Conservation (phyloP, 2,888 invertebrate species). For the Oscheius sp. region DNA sequence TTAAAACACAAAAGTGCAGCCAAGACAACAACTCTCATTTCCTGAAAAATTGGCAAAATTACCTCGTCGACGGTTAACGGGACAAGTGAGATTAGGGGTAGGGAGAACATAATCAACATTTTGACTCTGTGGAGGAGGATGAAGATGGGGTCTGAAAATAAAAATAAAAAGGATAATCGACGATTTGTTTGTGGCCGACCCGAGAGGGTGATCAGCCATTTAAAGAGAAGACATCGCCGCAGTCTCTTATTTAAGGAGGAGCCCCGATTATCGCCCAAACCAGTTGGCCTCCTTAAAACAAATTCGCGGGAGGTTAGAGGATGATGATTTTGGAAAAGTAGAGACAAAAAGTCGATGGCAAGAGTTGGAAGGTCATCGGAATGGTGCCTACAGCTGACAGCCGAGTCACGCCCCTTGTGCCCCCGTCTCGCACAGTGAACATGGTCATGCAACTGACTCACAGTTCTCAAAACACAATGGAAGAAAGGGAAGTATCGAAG, state of each 20-base stretch:
- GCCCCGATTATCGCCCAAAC: conserved; percentile 1
- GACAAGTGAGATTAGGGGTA: conserved; percentile 32
- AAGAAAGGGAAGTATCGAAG: too few relatives aligned
- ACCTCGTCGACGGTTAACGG: conserved; percentile 34
- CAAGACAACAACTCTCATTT: conserved; percentile 13
- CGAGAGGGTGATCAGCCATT: conserved; percentile 1
- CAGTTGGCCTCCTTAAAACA: conserved; percentile 15
- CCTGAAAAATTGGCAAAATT: conserved; percentile 1
- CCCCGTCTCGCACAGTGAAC: too few relatives aligned
- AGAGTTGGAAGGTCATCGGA: conserved; percentile 3
- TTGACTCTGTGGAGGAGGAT: background rate
- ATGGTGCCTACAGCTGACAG: conserved; percentile 16
- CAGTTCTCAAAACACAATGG: too few relatives aligned
- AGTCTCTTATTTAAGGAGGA: conserved; percentile 7
- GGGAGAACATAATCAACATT: conserved; percentile 37
- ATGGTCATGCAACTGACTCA: too few relatives aligned
- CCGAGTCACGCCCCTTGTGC: conserved; percentile 2
- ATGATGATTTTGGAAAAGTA: too few relatives aligned
- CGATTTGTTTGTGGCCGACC: too few relatives aligned
- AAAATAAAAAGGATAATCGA: background rate
- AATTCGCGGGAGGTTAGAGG: too few relatives aligned
- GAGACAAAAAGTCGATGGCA: too few relatives aligned
- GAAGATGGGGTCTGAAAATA: conserved; percentile 1
- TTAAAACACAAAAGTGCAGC: conserved; percentile 4
- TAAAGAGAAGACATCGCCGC: conserved; percentile 8